A percentile compares a stretch with the other conserved stretches of the same genome.
Evolutionary conservation across 2,888 invertebrate species (phyloP).

Genomic region (Mesorhabditis spiculigera): DNA sequence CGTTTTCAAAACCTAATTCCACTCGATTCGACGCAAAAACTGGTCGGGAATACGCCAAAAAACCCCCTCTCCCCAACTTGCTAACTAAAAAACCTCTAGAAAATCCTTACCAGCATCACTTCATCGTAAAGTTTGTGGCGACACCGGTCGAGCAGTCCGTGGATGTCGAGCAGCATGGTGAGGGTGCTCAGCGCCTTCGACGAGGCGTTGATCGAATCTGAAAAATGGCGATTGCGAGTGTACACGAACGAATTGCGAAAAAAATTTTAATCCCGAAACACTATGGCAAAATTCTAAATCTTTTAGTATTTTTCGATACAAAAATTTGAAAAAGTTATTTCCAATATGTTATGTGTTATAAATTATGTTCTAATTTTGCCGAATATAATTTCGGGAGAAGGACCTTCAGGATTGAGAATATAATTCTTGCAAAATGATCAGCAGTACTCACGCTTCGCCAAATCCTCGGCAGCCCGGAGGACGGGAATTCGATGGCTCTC

Average conservation of each 20-base stretch:
- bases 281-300: too few relatives aligned
- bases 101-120: constrained; percentile 5
- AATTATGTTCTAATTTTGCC: too few relatives aligned
- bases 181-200: constrained; percentile 30
- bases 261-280: neutral
- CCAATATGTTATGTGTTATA: too few relatives aligned
- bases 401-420: neutral
- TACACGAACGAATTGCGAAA: neutral
- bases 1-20: too few relatives aligned
- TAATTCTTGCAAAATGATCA: constrained; percentile 18
- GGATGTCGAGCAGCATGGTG: constrained; percentile 34
- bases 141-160: constrained; percentile 37
- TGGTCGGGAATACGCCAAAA: too few relatives aligned
- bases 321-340: too few relatives aligned
- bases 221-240: neutral
- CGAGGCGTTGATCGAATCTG: constrained; percentile 22
- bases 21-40: too few relatives aligned
- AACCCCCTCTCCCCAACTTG: too few relatives aligned
- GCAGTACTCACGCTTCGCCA: constrained; percentile 11
- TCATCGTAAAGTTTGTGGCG: constrained; percentile 13
- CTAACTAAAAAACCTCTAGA: too few relatives aligned
- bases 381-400: too few relatives aligned
- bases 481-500: constrained; percentile 10
- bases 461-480: too few relatives aligned
- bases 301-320: too few relatives aligned